Conservation (phyloP, 2,888 invertebrate genomes). For the Diplazon laetatorius region DNA sequence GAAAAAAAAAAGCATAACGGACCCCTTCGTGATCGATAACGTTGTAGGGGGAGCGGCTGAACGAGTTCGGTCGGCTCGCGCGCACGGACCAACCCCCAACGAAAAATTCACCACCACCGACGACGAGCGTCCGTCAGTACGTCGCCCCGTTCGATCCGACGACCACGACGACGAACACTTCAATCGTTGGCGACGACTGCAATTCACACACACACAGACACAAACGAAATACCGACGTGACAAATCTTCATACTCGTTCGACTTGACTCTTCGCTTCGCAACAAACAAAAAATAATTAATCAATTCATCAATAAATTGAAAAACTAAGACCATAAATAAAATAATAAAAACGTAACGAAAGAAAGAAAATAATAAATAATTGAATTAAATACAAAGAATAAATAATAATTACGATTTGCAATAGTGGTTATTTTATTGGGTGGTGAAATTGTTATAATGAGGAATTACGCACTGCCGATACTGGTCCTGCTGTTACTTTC, state of each 20-base stretch:
- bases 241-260: too few species aligned
- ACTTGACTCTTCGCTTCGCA: too few species aligned
- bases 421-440: not conserved
- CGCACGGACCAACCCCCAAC: slow-evolving; percentile 45
- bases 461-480: slow-evolving; percentile 71
- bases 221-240: too few species aligned
- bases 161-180: slow-evolving; percentile 28
- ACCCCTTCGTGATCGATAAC: slow-evolving; percentile 76
- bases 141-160: slow-evolving; percentile 51
- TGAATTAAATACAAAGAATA: too few species aligned
- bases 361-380: too few species aligned
- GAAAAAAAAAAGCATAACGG: too few species aligned
- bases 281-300: too few species aligned
- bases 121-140: slow-evolving; percentile 54
- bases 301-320: too few species aligned
- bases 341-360: too few species aligned
- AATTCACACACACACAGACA: too few species aligned
- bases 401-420: not conserved
- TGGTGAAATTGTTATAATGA: slow-evolving; percentile 73
- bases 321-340: too few species aligned
- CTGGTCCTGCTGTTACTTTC: slow-evolving; percentile 74
- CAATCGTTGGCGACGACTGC: not conserved
- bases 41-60: slow-evolving; percentile 60
- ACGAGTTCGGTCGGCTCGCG: slow-evolving; percentile 29
- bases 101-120: slow-evolving; percentile 19